These are phyloP conservation scores for Drosophila bipectinata DNA, from an alignment of 1,140 invertebrate species.

Conservation along the genomic window DNA sequence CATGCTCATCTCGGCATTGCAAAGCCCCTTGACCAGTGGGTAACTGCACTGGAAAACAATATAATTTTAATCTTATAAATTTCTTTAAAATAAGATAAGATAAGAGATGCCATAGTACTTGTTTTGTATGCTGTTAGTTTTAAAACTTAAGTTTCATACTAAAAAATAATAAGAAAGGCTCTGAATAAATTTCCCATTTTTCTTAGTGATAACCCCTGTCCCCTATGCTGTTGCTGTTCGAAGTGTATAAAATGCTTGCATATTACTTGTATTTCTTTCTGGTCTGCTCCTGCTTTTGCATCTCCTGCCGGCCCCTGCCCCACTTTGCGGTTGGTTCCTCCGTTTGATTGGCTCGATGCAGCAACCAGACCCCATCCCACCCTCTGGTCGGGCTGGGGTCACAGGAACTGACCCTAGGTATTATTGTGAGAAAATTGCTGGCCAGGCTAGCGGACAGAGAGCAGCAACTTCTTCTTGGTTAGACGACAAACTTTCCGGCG, in stretches of 20 bases:
- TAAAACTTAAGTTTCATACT: too few species aligned
- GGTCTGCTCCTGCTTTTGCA: slow-evolving; percentile 16
- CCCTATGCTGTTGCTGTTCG: slow-evolving; percentile 16
- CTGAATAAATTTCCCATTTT: background rate
- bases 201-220: background rate
- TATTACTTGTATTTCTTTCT: slow-evolving; percentile 61
- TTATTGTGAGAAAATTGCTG: slow-evolving; percentile 58
- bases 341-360: slow-evolving; percentile 56
- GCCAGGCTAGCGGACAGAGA: slow-evolving; percentile 18
- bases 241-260: slow-evolving; percentile 73
- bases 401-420: slow-evolving; percentile 63
- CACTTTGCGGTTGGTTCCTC: slow-evolving; percentile 56
- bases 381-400: slow-evolving; percentile 59
- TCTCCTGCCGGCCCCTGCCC: slow-evolving; percentile 6
- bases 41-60: slow-evolving; percentile 14
- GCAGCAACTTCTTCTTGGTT: slow-evolving; percentile 7
- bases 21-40: slow-evolving; percentile 14
- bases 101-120: too few species aligned
- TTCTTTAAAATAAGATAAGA: too few species aligned
- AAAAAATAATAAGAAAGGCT: too few species aligned
- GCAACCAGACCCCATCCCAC: slow-evolving; percentile 4
- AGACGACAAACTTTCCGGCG: slow-evolving; percentile 46
- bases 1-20: slow-evolving; percentile 64
- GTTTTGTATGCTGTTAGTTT: too few species aligned
- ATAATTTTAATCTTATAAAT: background rate